Percentiles rank a stretch among this genome's conserved stretches.
These are phyloP conservation scores for Malurus splendens DNA, from an alignment of 2,797 vertebrate genomes.

Conservation along the genomic window DNA sequence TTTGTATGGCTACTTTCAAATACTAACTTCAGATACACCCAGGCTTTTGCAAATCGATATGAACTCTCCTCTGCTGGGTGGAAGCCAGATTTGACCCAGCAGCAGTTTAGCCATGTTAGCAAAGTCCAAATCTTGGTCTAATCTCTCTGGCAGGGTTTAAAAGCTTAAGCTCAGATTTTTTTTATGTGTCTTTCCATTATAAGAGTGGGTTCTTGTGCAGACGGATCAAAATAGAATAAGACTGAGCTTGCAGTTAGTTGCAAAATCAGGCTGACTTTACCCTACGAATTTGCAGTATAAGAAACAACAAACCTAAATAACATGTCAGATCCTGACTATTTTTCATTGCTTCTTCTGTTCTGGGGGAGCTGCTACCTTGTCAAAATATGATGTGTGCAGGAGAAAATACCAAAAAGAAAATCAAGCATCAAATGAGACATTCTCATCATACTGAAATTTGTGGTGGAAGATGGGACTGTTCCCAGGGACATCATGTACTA, in stretches of 20 bases:
- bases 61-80: background rate
- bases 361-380: background rate
- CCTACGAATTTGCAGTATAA: background rate
- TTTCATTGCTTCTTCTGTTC: background rate
- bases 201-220: background rate
- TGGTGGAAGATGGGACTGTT: background rate
- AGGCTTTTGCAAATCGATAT: background rate
- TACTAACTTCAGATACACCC: background rate
- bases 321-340: background rate
- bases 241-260: background rate
- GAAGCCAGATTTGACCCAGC: background rate
- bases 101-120: background rate
- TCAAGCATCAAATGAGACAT: background rate
- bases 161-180: background rate
- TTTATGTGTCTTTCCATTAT: background rate
- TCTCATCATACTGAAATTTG: background rate
- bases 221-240: conserved; percentile 8
- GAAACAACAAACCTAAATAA: conserved; percentile 2
- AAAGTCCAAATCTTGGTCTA: background rate
- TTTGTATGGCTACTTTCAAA: background rate
- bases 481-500: background rate
- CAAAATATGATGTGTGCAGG: background rate
- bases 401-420: background rate
- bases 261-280: conserved; percentile 18
- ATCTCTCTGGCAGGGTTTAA: background rate